Evolutionary conservation across 2,113 vertebrate genomes (phyloP).

Genomic region (Tichodroma muraria): DNA sequence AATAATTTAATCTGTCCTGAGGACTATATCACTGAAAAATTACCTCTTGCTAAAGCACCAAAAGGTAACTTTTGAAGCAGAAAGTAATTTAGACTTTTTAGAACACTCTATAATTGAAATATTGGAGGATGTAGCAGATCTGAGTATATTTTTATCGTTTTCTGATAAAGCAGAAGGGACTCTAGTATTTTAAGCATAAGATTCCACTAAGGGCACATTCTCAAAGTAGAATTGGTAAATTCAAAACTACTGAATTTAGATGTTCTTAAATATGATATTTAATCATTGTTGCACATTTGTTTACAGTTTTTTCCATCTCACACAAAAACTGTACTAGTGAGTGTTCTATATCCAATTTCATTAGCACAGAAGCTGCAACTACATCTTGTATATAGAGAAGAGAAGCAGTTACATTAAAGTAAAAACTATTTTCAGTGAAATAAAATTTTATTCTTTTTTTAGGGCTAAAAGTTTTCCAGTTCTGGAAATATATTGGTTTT

Average conservation of each 20-base stretch:
- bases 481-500: neutral
- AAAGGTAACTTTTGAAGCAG: conserved; percentile 69
- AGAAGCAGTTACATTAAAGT: neutral
- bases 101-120: neutral
- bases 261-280: neutral
- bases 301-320: neutral
- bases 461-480: neutral
- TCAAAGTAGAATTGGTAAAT: neutral
- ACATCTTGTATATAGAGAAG: neutral
- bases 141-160: neutral
- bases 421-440: neutral
- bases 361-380: neutral
- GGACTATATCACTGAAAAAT: conserved; percentile 74
- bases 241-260: neutral
- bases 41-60: conserved; percentile 63
- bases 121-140: neutral
- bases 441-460: neutral
- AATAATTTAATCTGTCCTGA: conserved; percentile 80
- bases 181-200: neutral
- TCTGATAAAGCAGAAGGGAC: neutral
- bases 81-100: neutral
- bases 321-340: neutral
- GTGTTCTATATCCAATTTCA: neutral
- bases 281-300: neutral
- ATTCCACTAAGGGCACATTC: neutral